Conservation (phyloP, 2,113 vertebrate species). For the Bos indicus region DNA sequence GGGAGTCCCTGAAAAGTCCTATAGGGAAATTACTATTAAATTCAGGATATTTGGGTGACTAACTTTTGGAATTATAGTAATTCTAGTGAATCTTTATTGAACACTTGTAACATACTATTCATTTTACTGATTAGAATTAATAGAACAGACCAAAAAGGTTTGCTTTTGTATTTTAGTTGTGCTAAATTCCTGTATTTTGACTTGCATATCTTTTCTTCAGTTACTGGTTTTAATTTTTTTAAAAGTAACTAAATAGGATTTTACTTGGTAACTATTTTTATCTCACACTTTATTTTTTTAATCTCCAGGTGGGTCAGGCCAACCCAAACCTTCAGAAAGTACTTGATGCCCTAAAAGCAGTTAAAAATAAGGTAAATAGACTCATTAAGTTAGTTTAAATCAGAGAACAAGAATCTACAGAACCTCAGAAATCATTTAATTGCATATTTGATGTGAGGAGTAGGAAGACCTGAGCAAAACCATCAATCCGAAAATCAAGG, state of each 20-base stretch:
- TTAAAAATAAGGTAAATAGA: conserved; percentile 67
- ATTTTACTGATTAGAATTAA: background rate
- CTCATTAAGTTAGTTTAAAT: background rate
- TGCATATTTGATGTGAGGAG: background rate
- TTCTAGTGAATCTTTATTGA: background rate
- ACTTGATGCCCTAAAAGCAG: conserved; percentile 53
- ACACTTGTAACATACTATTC: background rate
- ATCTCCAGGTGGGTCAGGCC: conserved; percentile 61
- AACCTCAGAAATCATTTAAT: background rate
- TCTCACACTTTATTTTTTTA: background rate
- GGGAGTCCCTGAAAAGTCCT: background rate
- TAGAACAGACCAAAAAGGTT: background rate
- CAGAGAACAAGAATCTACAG: background rate
- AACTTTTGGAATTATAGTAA: background rate
- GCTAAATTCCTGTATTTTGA: background rate
- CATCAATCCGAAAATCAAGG: background rate
- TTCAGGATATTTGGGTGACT: background rate
- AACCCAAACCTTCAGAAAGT: conserved; percentile 66
- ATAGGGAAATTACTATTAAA: background rate
- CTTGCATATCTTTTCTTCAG: background rate
- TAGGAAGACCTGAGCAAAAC: background rate
- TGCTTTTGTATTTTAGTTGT: background rate
- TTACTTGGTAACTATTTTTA: background rate
- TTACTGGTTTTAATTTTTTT: background rate
- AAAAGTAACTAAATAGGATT: background rate